Evolutionary conservation across 1,140 invertebrate genomes (phyloP).

Genomic region (Coelopa frigida): DNA sequence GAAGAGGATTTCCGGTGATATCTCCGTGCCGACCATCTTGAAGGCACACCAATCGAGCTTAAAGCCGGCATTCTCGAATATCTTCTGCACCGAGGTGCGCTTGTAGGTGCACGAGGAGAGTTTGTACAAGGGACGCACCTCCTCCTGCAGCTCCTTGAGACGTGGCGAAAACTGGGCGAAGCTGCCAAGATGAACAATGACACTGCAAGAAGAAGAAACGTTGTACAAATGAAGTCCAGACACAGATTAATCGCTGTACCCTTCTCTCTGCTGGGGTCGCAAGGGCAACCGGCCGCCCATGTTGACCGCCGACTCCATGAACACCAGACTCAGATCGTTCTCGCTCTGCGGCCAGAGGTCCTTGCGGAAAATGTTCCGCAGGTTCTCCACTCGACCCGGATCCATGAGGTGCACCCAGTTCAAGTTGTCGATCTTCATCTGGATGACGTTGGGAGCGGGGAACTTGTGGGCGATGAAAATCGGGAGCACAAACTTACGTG

Average conservation of each 20-base stretch:
- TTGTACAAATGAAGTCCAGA: background rate
- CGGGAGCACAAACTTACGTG: slow-evolving; percentile 55
- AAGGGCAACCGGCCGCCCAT: slow-evolving; percentile 73
- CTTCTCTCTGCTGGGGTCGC: slow-evolving; percentile 75
- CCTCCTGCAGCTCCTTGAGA: slow-evolving; percentile 67
- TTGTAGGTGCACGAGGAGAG: slow-evolving; percentile 75
- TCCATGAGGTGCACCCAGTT: slow-evolving; percentile 51
- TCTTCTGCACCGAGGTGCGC: slow-evolving; percentile 72
- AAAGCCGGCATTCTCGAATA: slow-evolving; percentile 71
- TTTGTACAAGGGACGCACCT: slow-evolving; percentile 72
- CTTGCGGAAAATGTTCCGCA: slow-evolving; percentile 67
- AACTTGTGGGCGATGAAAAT: slow-evolving; percentile 59
- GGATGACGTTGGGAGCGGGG: slow-evolving; percentile 67
- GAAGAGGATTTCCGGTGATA: slow-evolving; percentile 29
- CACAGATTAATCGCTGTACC: slow-evolving; percentile 49
- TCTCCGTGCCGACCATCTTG: slow-evolving; percentile 54
- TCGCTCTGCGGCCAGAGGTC: slow-evolving; percentile 56
- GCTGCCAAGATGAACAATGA: slow-evolving; percentile 74
- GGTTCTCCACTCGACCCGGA: slow-evolving; percentile 52
- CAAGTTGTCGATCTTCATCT: slow-evolving; percentile 81
- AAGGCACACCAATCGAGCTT: slow-evolving; percentile 86
- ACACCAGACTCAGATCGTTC: slow-evolving; percentile 69
- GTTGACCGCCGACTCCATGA: slow-evolving; percentile 73
- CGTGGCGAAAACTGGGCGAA: slow-evolving; percentile 63
- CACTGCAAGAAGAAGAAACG: slow-evolving; percentile 49